phyloP scores from a whole-genome alignment of 2,888 invertebrate species.

The Prosopocoilus inquinatus region DNA sequence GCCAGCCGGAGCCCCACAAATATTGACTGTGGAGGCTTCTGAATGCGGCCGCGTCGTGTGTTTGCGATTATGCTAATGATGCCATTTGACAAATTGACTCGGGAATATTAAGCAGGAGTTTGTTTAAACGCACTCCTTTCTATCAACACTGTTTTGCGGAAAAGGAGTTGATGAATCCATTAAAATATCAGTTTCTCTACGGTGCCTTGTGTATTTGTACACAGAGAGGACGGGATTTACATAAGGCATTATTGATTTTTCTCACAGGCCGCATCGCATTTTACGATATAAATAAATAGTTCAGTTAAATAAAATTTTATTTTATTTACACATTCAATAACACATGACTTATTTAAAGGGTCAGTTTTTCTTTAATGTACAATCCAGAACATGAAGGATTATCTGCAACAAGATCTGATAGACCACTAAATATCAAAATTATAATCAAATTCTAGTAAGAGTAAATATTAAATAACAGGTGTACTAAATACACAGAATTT shows the following conservation, averaged over 20 bases:
- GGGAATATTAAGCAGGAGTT: conserved; percentile 22
- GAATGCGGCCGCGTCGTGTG: conserved; percentile 10
- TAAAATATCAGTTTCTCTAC: conserved; percentile 21
- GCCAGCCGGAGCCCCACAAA: conserved; percentile 14
- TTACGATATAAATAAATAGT: too few species aligned
- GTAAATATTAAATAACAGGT: too few species aligned
- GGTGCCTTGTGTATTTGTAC: background rate
- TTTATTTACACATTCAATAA: too few species aligned
- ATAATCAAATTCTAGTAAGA: too few species aligned
- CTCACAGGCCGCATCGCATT: conserved; percentile 8
- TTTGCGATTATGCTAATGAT: conserved; percentile 27
- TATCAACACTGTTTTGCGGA: conserved; percentile 10
- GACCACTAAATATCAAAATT: too few species aligned
- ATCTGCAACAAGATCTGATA: too few species aligned
- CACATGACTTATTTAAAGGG: too few species aligned
- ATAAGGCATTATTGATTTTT: conserved; percentile 20
- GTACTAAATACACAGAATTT: too few species aligned
- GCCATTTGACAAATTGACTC: conserved; percentile 27
- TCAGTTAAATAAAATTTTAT: too few species aligned
- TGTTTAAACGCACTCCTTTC: conserved; percentile 11
- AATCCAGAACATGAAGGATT: too few species aligned
- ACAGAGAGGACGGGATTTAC: conserved; percentile 18
- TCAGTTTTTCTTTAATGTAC: too few species aligned
- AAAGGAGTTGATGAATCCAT: conserved; percentile 17
- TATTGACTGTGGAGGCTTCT: conserved; percentile 20